Conservation (phyloP, 1,140 invertebrate species). For the Delia radicum region DNA sequence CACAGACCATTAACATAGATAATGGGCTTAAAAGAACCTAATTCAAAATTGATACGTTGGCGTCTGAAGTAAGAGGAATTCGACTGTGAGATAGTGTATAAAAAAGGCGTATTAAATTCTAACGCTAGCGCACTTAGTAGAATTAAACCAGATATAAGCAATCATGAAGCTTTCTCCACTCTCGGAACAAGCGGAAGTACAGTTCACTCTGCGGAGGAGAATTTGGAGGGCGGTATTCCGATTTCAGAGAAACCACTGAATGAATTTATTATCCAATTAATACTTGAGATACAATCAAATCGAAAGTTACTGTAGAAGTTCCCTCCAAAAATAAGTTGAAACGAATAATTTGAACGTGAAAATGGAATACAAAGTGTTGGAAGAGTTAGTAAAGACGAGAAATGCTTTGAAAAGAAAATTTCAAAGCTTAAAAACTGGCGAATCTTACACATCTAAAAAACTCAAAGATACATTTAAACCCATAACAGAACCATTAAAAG, state of each 20-base stretch:
- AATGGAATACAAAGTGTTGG: no score
- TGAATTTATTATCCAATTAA: not conserved
- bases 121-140: conserved; percentile 12
- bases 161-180: not conserved
- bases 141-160: not conserved
- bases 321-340: conserved; percentile 28
- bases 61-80: conserved; percentile 37
- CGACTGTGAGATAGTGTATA: conserved; percentile 44
- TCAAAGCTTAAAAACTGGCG: no score
- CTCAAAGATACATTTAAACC: no score
- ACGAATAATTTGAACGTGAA: no score
- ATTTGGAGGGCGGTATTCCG: not conserved
- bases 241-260: not conserved
- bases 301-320: conserved; percentile 27
- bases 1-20: conserved; percentile 59
- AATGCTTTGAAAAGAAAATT: no score
- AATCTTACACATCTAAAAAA: no score
- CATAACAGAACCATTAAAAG: no score
- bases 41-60: conserved; percentile 30
- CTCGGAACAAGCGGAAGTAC: not conserved
- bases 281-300: not conserved
- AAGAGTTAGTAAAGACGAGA: no score
- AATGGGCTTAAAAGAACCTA: conserved; percentile 56
- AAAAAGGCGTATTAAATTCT: conserved; percentile 23
- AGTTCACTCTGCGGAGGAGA: no score